phyloP scores from a whole-genome alignment of 2,797 vertebrate genomes.

The Anguilla pacifica region DNA sequence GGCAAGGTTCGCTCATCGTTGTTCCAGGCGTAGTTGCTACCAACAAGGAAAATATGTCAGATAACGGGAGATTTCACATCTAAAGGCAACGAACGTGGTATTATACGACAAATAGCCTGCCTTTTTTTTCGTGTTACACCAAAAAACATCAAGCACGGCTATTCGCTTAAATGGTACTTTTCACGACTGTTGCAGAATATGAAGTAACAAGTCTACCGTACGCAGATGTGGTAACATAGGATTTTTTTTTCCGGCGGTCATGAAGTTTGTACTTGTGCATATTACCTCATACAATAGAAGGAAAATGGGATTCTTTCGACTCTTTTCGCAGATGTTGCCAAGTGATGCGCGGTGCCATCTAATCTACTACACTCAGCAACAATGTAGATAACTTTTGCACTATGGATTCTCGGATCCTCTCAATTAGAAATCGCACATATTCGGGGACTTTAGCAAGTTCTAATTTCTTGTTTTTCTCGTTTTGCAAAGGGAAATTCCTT shows the following conservation, averaged over 20 bases:
- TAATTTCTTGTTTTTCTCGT: conserved; percentile 18
- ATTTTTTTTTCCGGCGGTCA: not conserved
- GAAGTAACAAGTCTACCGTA: not conserved
- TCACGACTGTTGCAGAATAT: not conserved
- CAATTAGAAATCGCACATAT: conserved; percentile 21
- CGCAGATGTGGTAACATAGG: not conserved
- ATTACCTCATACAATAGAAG: conserved; percentile 22
- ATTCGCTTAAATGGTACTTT: conserved; percentile 18
- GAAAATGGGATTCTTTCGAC: conserved; percentile 32
- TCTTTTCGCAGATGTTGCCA: conserved; percentile 41
- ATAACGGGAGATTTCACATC: not conserved
- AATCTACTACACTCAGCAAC: conserved; percentile 1
- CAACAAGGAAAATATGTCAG: not conserved
- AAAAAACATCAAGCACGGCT: conserved; percentile 15
- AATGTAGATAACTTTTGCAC: conserved; percentile 46
- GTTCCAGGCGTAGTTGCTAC: not conserved
- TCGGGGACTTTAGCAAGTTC: conserved; percentile 25
- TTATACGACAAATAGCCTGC: not conserved
- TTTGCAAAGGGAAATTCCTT: conserved; percentile 24
- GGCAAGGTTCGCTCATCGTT: not conserved
- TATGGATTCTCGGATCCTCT: conserved; percentile 51
- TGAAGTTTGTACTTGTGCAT: conserved; percentile 5
- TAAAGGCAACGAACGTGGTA: not conserved
- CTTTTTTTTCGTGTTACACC: conserved; percentile 18
- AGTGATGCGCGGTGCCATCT: conserved; percentile 20